Conservation (phyloP, 1,140 invertebrate species). For the Ceratina australensis region DNA sequence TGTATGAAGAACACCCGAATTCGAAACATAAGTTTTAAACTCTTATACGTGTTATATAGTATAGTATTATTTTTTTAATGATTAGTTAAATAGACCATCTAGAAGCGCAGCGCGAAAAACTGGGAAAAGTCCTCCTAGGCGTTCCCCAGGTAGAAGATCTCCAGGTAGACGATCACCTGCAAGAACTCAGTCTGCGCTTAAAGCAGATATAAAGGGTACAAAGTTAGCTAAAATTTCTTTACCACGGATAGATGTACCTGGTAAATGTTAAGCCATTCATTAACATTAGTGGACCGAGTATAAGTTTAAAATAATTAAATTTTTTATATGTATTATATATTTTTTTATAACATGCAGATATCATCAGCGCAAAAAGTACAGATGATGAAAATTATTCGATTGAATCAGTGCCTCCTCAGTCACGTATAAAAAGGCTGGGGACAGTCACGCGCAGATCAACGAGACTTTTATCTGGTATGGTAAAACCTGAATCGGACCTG, state of each 20-base stretch:
- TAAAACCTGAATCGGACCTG: slow-evolving; percentile 65
- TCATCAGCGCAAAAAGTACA: slow-evolving; percentile 48
- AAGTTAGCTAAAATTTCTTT: slow-evolving; percentile 67
- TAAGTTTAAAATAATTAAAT: not conserved
- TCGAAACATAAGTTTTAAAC: not conserved
- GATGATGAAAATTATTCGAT: slow-evolving; percentile 55
- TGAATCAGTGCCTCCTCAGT: slow-evolving; percentile 64
- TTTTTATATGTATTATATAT: not conserved
- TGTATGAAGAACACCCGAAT: not conserved
- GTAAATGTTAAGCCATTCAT: slow-evolving; percentile 49
- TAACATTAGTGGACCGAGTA: not conserved
- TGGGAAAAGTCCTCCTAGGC: slow-evolving; percentile 66
- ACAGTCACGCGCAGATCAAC: slow-evolving; percentile 67
- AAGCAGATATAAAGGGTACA: slow-evolving; percentile 59
- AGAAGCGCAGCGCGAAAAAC: slow-evolving; percentile 60
- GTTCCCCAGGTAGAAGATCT: slow-evolving; percentile 63
- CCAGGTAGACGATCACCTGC: slow-evolving; percentile 62
- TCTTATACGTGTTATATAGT: not conserved
- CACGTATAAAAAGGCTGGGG: slow-evolving; percentile 63
- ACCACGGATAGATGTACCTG: slow-evolving; percentile 62
- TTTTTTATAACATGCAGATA: slow-evolving; percentile 44
- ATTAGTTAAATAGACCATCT: slow-evolving; percentile 58
- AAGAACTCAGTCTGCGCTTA: slow-evolving; percentile 50
- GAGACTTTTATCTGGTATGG: slow-evolving; percentile 56
- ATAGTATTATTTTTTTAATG: not conserved